Percentiles rank a stretch among this genome's conserved stretches.
phyloP scores from a whole-genome alignment of 2,888 invertebrate genomes.

The Mythimna pallens region DNA sequence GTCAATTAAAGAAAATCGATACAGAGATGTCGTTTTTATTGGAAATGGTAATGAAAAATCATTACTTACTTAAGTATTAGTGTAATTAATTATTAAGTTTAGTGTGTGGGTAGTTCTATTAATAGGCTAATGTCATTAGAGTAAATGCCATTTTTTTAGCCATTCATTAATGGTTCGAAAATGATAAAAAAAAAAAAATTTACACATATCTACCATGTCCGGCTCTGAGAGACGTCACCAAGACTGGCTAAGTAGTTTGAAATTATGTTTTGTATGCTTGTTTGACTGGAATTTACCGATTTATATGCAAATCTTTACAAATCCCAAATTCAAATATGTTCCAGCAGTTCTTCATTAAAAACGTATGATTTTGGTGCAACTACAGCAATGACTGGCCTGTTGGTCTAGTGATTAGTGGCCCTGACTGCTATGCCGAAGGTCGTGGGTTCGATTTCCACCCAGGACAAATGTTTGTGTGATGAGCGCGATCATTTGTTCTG shows the following conservation, averaged over 20 bases:
- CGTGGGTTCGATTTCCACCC: too few relatives aligned
- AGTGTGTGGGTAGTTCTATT: background rate
- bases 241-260: background rate
- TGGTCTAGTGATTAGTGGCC: too few relatives aligned
- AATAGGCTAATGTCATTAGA: background rate
- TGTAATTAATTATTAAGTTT: background rate
- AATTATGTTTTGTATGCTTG: background rate
- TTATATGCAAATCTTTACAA: background rate
- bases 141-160: background rate
- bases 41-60: background rate
- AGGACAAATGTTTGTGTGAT: too few relatives aligned
- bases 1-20: slow-evolving; percentile 31
- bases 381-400: background rate
- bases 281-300: background rate
- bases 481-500: too few relatives aligned
- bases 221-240: too few relatives aligned
- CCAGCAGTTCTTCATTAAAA: background rate
- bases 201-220: background rate
- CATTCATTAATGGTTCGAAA: background rate
- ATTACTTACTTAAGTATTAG: slow-evolving; percentile 2
- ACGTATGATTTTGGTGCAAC: background rate
- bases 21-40: background rate
- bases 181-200: background rate
- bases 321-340: background rate
- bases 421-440: too few relatives aligned